Conservation (phyloP, 2,797 vertebrate genomes). For the Pseudochirops cupreus region DNA sequence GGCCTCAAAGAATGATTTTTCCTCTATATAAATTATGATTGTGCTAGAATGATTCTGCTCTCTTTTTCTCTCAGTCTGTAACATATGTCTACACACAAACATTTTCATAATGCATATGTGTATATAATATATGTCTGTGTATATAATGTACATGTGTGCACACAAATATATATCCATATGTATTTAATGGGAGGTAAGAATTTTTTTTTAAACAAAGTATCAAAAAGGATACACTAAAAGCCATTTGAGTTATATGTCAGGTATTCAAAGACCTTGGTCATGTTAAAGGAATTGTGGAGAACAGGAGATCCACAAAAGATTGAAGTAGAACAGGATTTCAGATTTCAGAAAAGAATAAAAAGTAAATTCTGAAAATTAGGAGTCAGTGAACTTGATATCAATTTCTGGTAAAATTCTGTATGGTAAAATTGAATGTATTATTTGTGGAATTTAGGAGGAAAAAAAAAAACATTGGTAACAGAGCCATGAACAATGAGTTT, state of each 20-base stretch:
- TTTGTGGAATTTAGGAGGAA: background rate
- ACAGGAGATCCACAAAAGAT: background rate
- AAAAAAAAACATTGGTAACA: background rate
- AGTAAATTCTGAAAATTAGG: background rate
- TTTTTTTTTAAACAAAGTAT: background rate
- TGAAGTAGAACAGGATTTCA: background rate
- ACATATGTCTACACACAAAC: background rate
- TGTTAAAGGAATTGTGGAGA: background rate
- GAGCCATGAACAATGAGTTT: background rate
- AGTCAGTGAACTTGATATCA: background rate
- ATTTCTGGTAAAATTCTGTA: background rate
- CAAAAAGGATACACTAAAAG: background rate
- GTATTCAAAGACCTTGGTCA: background rate
- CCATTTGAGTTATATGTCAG: background rate
- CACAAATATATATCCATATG: background rate
- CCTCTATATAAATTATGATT: background rate
- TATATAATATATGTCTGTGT: background rate
- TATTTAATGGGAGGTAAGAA: background rate
- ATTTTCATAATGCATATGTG: background rate
- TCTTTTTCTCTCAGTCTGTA: background rate
- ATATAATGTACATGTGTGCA: background rate
- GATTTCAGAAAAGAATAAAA: background rate
- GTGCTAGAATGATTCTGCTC: background rate
- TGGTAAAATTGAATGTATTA: background rate
- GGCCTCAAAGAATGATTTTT: background rate